Evolutionary conservation across 2,113 vertebrate genomes (phyloP), one percentile per base, ranked within the genome.

Genomic region (Hiodon alosoides): DNA sequence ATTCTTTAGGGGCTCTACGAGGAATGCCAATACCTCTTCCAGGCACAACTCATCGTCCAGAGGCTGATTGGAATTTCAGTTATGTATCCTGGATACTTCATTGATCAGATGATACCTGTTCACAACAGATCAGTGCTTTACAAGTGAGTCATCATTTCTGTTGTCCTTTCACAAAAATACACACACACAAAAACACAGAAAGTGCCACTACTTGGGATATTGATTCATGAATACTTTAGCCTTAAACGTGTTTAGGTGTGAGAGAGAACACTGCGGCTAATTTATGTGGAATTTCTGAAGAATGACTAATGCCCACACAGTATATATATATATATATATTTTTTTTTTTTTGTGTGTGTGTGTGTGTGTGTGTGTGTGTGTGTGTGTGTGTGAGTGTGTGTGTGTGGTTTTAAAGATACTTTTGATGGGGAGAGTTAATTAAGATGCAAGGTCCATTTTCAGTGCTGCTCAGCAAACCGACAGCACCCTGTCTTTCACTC

Each of bases 1-100:
- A 13, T 3, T 75, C 55, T 67, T 9, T 75, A 99, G 97, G 97
- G 97, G 50, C 92, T 99, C 72, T 96, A 95, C 9, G 95, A 98
- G 81, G 97, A 99, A 81, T 99, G 97, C 86, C 97, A 98, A 91
- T 99, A 98, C 83, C 91, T 99, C 55, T 98, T 99, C 87, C 97
- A 99, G 77, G 97, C 97, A 0, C 97, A 99, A 85, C 94, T 99
- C 77, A 98, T 99, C 0, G 93, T 98, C 80, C 95, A 98, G 80
- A 93, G 93, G 80, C 87, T 97, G 47, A 91, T 98, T 74, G 96
- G 95, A 47, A 94, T 98, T 11, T 93, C 94, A 0, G 93, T 97
- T 78, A 89, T 99, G 65, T 96, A 98, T 83, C 97, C 97, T 0
- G 96, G 95, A 10, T 93, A 93, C 2, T 82, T 92, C 83, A 94